Base-by-base conservation (phyloP, 1,140 invertebrate genomes). In the Lepidurus apus region DNA sequence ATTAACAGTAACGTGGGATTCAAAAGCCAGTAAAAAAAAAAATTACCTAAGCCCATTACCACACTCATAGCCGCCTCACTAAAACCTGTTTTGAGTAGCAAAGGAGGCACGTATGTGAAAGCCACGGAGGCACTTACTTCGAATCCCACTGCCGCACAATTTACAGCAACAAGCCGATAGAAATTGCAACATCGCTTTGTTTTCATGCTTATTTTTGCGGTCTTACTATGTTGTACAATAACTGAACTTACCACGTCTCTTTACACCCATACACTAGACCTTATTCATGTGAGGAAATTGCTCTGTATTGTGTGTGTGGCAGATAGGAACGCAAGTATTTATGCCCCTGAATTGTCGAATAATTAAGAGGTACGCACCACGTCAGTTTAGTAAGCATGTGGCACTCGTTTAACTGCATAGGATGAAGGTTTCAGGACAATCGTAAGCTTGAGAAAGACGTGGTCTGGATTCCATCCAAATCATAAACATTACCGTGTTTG, bases 71-170 rank as follows among this genome's bases (percentile, higher is more conserved):
- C 81, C 78, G 85, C 83, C 78, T 87, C 87, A 13, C 82, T 81
- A 80, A 87, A 86, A 7, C 87, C 87, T 42, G 84, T 83, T 80
- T 88, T 88, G 8, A 88, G 83, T 42, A 88, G 80, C 82, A 88
- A 83, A 26, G 87, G 87, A 21, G 87, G 87, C 77, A 88, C 85
- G 81, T 87, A 88, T 3, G 85, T 85, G 81, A 88, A 88, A 21
- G 86, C 87, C 53, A 86, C 85, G 80, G 85, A 86, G 34, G 85
- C 84, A 79, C 84, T 85, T 43, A 88, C 84, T 82, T 88, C 87
- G 24, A 87, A 81, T 43, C 87, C 87, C 82, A 85, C 87, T 0
- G 87, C 85, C 21, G 87, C 81, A n/a, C 84, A 81, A 81, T 88
- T 88, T 7, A 87, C 79, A 6, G 81, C 77, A 73, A 82, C 78